These are phyloP conservation scores for Heliconius himera DNA, from an alignment of 1,140 invertebrate genomes.

Conservation along the genomic window DNA sequence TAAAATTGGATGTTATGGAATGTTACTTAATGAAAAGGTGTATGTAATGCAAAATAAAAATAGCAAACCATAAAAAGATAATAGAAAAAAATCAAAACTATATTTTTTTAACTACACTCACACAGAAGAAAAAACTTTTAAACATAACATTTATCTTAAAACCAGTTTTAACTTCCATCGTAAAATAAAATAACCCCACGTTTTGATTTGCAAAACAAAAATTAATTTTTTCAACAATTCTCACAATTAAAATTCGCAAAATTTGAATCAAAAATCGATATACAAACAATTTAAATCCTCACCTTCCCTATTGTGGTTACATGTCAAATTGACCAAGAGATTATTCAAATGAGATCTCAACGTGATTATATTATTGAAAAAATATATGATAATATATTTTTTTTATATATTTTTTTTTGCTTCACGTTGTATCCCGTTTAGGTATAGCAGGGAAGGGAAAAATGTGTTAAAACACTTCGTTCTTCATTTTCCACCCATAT, in stretches of 20 bases:
- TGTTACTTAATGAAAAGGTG: background rate
- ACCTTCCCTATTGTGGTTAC: conserved; percentile 53
- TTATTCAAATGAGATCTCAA: conserved; percentile 48
- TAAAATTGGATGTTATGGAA: too few species aligned
- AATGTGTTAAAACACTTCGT: too few species aligned
- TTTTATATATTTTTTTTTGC: too few species aligned
- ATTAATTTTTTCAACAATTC: conserved; percentile 19
- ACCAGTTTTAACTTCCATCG: conserved; percentile 3
- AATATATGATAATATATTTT: background rate
- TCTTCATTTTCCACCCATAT: too few species aligned
- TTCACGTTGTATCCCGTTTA: too few species aligned
- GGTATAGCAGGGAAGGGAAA: too few species aligned
- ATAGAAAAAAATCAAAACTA: background rate
- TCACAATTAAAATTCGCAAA: conserved; percentile 23
- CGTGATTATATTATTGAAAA: conserved; percentile 7
- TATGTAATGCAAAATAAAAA: background rate
- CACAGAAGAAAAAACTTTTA: background rate
- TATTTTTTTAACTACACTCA: background rate
- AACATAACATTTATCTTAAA: background rate
- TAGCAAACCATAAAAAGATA: background rate
- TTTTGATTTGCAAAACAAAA: conserved; percentile 11
- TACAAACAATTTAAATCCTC: conserved; percentile 31
- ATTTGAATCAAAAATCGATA: conserved; percentile 71
- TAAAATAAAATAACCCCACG: conserved; percentile 2
- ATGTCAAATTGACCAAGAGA: conserved; percentile 73